Base-by-base conservation (phyloP, 2,888 invertebrate genomes). In the Thereva unica region DNA sequence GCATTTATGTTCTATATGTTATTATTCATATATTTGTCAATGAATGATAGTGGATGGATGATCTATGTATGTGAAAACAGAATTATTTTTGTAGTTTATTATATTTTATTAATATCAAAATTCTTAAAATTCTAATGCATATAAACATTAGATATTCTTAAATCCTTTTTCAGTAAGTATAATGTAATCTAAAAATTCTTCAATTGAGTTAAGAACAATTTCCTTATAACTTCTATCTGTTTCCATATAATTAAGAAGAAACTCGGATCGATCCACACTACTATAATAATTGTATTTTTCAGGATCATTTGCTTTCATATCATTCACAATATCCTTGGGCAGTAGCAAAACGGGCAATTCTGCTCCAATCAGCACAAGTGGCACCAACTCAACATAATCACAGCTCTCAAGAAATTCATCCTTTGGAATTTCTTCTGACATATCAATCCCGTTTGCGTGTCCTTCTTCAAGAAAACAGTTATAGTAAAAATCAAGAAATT, bases 401-500 rank as follows among this genome's bases (percentile, higher is more conserved):
- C 80, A 76, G 52, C 80, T 79, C 45, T 74, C 67, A 5, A 75
- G 23, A 70, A 83, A 82, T 44, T 75, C 75, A 0, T 73, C 61
- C 67, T 73, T 74, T 0, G 77, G 72, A n/a, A 82, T 73, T 7
- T 79, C 67, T 12, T 73, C 69, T 10, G 73, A 67, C 0, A 75
- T 44, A 47, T 75, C 64, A 38, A 78, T 68, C 47, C 71, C 61
- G 52, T 75, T 67, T n/a, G 44, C 42, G 35, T 69, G 45, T 45
- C 80, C 70, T 65, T 76, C 73, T 10, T 66, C 53, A 6, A 70
- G 70, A 1, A 84, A 72, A 3, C 70, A 69, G 0, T 73, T 65
- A 66, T 82, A 80, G 73, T 85, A 86, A 69, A 78, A 74, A 10
- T 78, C 74, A 10, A 85, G 70, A 61, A 83, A 79, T 4, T 74